Percentiles rank a stretch among this genome's conserved stretches.
phyloP scores from a whole-genome alignment of 2,797 vertebrate genomes.

The Diceros bicornis region DNA sequence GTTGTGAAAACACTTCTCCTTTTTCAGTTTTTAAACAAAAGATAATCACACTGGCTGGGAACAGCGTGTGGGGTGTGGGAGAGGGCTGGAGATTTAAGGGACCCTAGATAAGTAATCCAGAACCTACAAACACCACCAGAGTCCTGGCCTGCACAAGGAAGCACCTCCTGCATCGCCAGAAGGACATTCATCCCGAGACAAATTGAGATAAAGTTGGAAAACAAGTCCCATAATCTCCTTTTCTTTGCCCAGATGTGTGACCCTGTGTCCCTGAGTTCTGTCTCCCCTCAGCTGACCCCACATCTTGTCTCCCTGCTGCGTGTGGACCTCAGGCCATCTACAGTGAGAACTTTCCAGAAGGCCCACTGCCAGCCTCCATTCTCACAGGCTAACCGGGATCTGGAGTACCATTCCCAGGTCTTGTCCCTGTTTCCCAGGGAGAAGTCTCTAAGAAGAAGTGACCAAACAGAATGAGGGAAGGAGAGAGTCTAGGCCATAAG shows the following conservation, averaged over 20 bases:
- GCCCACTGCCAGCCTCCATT: background rate
- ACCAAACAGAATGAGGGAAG: background rate
- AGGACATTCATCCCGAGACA: rapidly evolving
- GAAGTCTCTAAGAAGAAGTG: slow-evolving; percentile 71
- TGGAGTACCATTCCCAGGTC: no score
- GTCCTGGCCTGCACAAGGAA: background rate
- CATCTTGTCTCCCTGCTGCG: rapidly evolving
- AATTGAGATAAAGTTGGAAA: background rate
- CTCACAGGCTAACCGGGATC: rapidly evolving
- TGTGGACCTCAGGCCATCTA: background rate
- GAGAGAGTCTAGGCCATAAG: no score
- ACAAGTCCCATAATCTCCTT: background rate
- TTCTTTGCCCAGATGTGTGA: background rate
- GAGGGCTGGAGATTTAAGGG: background rate
- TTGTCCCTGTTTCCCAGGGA: background rate
- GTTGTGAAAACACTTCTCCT: background rate
- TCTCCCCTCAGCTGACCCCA: no score
- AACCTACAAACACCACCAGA: background rate
- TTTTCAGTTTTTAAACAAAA: background rate
- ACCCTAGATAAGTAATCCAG: background rate
- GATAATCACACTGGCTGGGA: background rate
- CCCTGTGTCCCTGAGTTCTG: background rate
- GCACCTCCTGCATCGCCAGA: background rate
- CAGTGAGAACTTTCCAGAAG: background rate
- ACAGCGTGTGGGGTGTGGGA: no score